A percentile compares a stretch with the other conserved stretches of the same genome.
These are phyloP conservation scores for Eubasilissa splendida DNA, from an alignment of 2,888 invertebrate species.

Conservation along the genomic window DNA sequence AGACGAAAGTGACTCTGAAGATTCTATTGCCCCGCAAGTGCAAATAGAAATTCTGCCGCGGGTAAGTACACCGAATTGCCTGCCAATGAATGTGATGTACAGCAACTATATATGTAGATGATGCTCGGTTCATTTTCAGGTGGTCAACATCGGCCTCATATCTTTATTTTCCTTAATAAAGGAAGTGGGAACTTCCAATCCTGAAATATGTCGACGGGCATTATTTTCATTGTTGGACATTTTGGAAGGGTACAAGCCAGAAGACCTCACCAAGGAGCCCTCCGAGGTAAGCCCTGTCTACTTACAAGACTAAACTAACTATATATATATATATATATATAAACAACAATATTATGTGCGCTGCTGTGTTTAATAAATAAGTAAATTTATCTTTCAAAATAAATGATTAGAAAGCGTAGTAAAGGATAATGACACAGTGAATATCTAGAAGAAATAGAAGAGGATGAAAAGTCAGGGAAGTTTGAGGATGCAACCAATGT, in stretches of 20 bases:
- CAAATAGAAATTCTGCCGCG: slow-evolving; percentile 74
- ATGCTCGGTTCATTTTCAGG: not conserved
- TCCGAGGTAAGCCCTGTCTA: slow-evolving; percentile 73
- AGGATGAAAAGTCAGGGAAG: too few species aligned
- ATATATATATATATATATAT: slow-evolving; percentile 61
- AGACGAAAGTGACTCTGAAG: slow-evolving; percentile 69
- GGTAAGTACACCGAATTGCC: slow-evolving; percentile 55
- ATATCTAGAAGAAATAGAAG: too few species aligned
- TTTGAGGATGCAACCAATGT: too few species aligned
- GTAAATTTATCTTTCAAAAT: too few species aligned
- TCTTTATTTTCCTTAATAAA: slow-evolving; percentile 15
- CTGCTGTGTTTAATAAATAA: not conserved
- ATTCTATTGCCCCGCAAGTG: slow-evolving; percentile 60
- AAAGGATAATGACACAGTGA: too few species aligned
- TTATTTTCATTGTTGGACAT: slow-evolving; percentile 91
- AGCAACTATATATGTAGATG: too few species aligned
- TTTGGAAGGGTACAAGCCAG: slow-evolving; percentile 90
- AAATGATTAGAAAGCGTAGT: too few species aligned
- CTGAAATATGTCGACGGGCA: slow-evolving; percentile 90
- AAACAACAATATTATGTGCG: slow-evolving; percentile 60
- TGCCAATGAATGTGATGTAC: too few species aligned
- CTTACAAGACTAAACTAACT: not conserved
- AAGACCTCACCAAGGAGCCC: slow-evolving; percentile 88
- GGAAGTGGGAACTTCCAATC: slow-evolving; percentile 66
- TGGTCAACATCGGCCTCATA: slow-evolving; percentile 17